phyloP scores from a whole-genome alignment of 2,113 vertebrate genomes.

The Pluvianellus socialis region DNA sequence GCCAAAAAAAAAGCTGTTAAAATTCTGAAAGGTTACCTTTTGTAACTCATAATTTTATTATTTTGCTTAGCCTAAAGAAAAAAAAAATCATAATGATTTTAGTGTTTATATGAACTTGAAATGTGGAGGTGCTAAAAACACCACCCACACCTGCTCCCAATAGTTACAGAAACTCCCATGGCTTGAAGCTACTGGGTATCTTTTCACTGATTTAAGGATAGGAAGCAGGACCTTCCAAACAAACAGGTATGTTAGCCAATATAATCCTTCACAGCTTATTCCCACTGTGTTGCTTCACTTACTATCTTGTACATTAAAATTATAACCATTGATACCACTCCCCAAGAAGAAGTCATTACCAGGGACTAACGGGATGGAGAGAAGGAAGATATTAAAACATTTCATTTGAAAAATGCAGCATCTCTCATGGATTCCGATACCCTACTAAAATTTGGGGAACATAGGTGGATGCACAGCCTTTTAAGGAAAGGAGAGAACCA shows the following conservation, averaged over 20 bases:
- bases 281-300: background rate
- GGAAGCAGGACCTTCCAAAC: background rate
- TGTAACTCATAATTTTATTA: background rate
- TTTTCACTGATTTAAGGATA: background rate
- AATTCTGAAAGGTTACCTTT: background rate
- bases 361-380: conserved; percentile 11
- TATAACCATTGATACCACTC: conserved; percentile 14
- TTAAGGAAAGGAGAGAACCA: conserved; percentile 52
- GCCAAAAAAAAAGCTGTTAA: background rate
- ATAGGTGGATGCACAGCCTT: conserved; percentile 36
- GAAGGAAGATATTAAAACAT: conserved; percentile 39
- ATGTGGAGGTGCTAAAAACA: background rate
- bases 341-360: conserved; percentile 28
- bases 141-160: background rate
- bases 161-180: background rate
- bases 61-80: background rate
- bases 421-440: conserved; percentile 60
- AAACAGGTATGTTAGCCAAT: background rate
- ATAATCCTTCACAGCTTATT: background rate
- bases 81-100: background rate
- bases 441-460: conserved; percentile 48
- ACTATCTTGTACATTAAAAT: background rate
- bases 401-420: conserved; percentile 60
- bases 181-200: background rate
- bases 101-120: background rate